phyloP scores from a whole-genome alignment of 1,140 invertebrate genomes.

The Hyphantria cunea region DNA sequence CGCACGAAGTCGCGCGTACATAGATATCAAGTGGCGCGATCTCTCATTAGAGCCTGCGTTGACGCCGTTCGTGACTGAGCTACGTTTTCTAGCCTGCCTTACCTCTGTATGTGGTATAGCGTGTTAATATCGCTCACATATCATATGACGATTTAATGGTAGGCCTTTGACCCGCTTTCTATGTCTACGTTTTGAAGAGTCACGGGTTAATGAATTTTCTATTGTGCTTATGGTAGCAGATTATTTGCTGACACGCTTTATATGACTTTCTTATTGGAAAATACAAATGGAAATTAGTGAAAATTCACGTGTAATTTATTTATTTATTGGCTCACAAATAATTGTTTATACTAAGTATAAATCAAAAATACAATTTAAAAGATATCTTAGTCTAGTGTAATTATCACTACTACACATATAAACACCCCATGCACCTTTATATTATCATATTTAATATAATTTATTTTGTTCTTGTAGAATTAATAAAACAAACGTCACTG shows the following conservation, averaged over 20 bases:
- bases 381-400: no score
- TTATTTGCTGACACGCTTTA: background rate
- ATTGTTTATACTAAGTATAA: no score
- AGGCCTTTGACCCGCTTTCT: slow-evolving; percentile 26
- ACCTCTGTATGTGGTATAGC: slow-evolving; percentile 21
- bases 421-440: no score
- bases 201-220: slow-evolving; percentile 13
- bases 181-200: background rate
- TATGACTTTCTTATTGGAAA: no score
- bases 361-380: no score
- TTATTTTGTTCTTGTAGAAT: no score
- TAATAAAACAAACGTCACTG: no score
- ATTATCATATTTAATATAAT: no score
- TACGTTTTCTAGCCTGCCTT: slow-evolving; percentile 27
- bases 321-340: no score
- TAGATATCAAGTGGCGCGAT: slow-evolving; percentile 44
- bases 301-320: no score
- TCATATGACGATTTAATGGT: slow-evolving; percentile 21
- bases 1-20: background rate
- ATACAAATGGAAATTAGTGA: no score
- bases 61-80: slow-evolving; percentile 44
- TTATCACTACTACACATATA: no score
- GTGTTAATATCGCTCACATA: slow-evolving; percentile 27
- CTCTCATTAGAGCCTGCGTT: slow-evolving; percentile 51
- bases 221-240: background rate